Evolutionary conservation across 2,797 vertebrate species (phyloP), one percentile per base, ranked within the genome.

Genomic region (Melanotaenia parkinsoni): DNA sequence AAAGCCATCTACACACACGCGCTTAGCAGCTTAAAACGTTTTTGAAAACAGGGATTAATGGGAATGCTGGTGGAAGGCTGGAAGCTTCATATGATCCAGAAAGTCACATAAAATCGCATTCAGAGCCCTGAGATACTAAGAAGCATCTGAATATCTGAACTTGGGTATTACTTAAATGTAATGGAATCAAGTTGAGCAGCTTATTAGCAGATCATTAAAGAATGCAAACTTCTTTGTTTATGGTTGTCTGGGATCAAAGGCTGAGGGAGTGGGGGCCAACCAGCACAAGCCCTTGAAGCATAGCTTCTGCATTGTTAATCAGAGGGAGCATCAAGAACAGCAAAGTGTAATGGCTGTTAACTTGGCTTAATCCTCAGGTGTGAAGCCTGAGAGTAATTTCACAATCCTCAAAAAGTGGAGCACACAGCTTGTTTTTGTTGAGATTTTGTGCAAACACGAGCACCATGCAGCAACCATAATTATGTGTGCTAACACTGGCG

Each of bases 301-400:
- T 28, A 38, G 24, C 8, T 38, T 2, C 10, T 58, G 38, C 16
- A 13, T 32, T 26, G 1, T 54, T 79, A 58, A 80, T 74, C 74
- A 71, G 58, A 54, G 70, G 73, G 76, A 72, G 76, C 0, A 8
- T 53, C 66, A 13, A 38, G 50, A 77, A 24, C 51, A 40, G 54
- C 32, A 62, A 61, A 76, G 13, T 33, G 38, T 63, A 63, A n/a
- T 38, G 16, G 22, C 7, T 77, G 53, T 82, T 84, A 74, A 80
- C 66, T 56, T 60, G 56, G 32, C n/a, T 0, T 59, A 62, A 66
- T 64, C 62, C 74, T 81, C 87, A 85, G 81, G 79, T 87, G 82
- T 72, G 70, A 72, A 28, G 63, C n/a, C 26, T 37, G 47, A 74
- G 57, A 67, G 63, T 45, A 2, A 51, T 75, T 71, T 62, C 4